phyloP scores from a whole-genome alignment of 2,113 vertebrate genomes.

The Mugil cephalus region DNA sequence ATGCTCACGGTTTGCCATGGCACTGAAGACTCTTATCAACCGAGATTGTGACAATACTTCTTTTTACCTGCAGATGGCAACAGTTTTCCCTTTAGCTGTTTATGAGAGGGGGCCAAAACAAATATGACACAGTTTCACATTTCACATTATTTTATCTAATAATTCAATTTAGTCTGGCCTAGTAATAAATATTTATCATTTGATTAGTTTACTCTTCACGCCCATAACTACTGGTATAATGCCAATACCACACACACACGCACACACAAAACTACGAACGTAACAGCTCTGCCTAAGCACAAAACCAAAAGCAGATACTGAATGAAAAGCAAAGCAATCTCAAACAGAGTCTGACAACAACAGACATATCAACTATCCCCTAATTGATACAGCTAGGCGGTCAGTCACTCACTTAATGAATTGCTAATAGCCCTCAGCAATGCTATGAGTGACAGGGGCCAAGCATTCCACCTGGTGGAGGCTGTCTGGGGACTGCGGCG shows the following conservation, averaged over 20 bases:
- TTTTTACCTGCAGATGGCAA: constrained; percentile 68
- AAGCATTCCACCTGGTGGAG: constrained; percentile 75
- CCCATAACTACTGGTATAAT: neutral
- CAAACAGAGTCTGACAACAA: constrained; percentile 71
- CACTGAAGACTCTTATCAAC: neutral
- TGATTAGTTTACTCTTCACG: constrained; percentile 1
- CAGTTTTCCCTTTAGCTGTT: constrained; percentile 34
- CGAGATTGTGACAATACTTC: constrained; percentile 33
- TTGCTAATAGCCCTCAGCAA: constrained; percentile 78
- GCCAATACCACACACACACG: constrained; percentile 30
- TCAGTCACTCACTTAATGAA: constrained; percentile 78
- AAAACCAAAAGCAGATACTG: constrained; percentile 49
- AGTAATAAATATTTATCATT: constrained; percentile 9
- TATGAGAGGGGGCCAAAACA: constrained; percentile 16
- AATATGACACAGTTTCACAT: neutral
- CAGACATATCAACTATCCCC: constrained; percentile 82
- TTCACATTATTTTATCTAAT: neutral
- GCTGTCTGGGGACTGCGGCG: constrained; percentile 62
- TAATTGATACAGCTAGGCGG: constrained; percentile 81
- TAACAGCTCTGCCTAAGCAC: constrained; percentile 36
- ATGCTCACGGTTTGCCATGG: neutral
- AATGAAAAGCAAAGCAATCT: constrained; percentile 69
- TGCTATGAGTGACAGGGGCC: constrained; percentile 73
- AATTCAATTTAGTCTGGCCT: neutral
- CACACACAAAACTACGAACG: constrained; percentile 11